Evolutionary conservation across 2,797 vertebrate species (phyloP).

Genomic region (Tapera naevia): DNA sequence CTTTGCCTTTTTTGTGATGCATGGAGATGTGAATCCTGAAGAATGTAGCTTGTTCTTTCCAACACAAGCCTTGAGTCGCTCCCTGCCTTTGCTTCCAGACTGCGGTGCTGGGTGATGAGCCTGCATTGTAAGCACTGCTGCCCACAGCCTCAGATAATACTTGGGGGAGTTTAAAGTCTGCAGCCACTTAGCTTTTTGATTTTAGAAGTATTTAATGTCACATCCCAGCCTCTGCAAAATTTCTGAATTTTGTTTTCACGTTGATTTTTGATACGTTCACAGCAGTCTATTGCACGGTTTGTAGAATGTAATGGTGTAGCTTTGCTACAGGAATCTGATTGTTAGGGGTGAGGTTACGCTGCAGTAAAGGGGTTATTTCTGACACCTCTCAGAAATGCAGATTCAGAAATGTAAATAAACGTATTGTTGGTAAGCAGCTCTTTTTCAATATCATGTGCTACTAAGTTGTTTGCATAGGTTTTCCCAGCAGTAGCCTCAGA

Average conservation of each 20-base stretch:
- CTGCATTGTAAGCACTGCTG: neutral
- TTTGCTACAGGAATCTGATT: neutral
- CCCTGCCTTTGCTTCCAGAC: neutral
- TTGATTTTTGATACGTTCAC: neutral
- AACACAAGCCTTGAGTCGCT: neutral
- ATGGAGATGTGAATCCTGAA: neutral
- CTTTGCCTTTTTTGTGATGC: neutral
- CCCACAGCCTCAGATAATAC: neutral
- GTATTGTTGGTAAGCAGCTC: neutral
- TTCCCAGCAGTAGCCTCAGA: neutral
- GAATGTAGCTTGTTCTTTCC: conserved; percentile 10
- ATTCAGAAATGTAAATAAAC: neutral
- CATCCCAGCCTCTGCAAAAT: neutral
- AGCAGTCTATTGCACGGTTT: neutral
- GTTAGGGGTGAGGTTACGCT: neutral
- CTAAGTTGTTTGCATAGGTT: neutral
- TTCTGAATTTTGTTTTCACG: neutral
- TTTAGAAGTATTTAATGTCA: neutral
- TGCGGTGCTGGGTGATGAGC: neutral
- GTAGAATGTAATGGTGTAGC: neutral
- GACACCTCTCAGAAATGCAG: neutral
- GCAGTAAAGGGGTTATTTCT: neutral
- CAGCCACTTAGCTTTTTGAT: neutral
- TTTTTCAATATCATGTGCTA: neutral
- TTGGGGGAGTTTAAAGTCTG: neutral